Evolutionary conservation across 2,888 invertebrate species (phyloP), one percentile per base, ranked within the genome.

Genomic region (Rhimphoctona megacephalus): DNA sequence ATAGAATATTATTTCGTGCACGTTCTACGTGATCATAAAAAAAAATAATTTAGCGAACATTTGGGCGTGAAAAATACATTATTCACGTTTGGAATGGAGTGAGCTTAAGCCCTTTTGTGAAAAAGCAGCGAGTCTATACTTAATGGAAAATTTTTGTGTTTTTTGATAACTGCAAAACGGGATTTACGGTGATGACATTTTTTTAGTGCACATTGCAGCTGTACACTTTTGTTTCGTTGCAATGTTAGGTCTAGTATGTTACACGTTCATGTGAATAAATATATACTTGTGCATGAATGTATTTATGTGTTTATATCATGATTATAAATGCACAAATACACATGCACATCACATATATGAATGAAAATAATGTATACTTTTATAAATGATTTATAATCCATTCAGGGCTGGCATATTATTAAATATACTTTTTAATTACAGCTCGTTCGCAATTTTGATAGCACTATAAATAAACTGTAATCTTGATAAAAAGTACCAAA

Each of bases 151-250:
- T 30, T 61, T 52, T 73, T 69, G 67, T 52, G 14, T 39, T 36
- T 69, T 52, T 66, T 19, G 76, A 77, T 72, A 80, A 69, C 46
- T 57, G 19, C 74, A 61, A 64, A 79, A 36, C 49, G 52, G 11
- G 25, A 57, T 70, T 54, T 73, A 52, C 83, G 72, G 49, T 83
- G 72, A 83, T 80, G 76, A 86, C 72, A 86, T 69, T 78, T 69
- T 73, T 46, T 61, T 67, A 67, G 36, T 67, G 22, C 39, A 39
- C 30, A 39, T 67, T 67, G 39, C 67, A 67, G n/a, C 39, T 30
- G 30, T 7, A 61, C 61, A 61, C 39, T n/a, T 67, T 67, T 39
- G 67, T 67, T 67, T 67, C n/a, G 67, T 39, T 39, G 67, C 36
- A 67, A 22, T 67, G 22, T 39, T 9, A 9, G 9, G 11, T 67